phyloP scores from a whole-genome alignment of 2,888 invertebrate species.

The Trachelus tabidus region DNA sequence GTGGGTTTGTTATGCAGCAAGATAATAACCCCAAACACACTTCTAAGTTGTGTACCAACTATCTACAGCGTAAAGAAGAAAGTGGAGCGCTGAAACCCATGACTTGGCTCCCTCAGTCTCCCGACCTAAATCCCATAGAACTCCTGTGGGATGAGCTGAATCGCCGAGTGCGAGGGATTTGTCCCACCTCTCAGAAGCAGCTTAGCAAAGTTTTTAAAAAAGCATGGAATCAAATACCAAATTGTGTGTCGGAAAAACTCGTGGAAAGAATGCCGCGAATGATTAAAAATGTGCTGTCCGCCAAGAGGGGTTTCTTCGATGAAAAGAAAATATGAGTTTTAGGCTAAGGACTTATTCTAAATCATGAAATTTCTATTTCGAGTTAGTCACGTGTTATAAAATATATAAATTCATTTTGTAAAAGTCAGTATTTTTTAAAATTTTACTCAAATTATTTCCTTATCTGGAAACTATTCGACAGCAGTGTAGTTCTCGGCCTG shows the following conservation, averaged over 20 bases:
- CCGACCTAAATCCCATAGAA: constrained; percentile 10
- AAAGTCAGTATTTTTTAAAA: too few species aligned
- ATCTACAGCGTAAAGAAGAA: constrained; percentile 19
- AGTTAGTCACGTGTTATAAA: too few species aligned
- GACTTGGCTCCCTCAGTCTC: constrained; percentile 12
- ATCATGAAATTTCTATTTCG: too few species aligned
- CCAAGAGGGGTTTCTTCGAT: constrained; percentile 12
- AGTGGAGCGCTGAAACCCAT: constrained; percentile 9
- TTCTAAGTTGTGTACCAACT: constrained; percentile 28
- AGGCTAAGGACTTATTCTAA: neutral
- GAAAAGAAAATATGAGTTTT: constrained; percentile 10
- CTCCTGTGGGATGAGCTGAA: constrained; percentile 15
- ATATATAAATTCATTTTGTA: too few species aligned
- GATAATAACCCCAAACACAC: constrained; percentile 36
- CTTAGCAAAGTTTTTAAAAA: constrained; percentile 5
- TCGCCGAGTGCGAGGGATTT: neutral
- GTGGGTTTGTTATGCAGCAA: constrained; percentile 32
- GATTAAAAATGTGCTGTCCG: constrained; percentile 11
- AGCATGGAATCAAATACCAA: constrained; percentile 9
- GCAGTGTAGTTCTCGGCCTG: too few species aligned
- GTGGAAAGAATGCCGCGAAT: constrained; percentile 16
- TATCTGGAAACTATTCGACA: too few species aligned
- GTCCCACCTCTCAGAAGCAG: constrained; percentile 22
- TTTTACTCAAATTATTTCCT: too few species aligned
- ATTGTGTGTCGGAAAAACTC: constrained; percentile 5